Evolutionary conservation across 2,797 vertebrate species (phyloP).

Genomic region (Rhynchotus rufescens): DNA sequence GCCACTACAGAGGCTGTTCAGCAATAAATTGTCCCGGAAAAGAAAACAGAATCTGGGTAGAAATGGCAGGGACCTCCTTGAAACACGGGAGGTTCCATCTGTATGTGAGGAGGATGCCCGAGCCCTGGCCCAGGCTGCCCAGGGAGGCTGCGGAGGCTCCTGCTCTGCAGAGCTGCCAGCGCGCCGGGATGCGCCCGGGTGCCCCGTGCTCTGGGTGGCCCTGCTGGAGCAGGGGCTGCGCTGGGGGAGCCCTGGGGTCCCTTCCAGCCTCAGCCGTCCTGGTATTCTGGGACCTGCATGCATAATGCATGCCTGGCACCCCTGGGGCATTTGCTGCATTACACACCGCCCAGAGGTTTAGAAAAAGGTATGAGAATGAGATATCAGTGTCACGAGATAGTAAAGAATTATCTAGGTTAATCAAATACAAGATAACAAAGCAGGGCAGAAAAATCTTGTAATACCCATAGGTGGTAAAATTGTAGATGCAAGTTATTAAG

Average conservation of each 20-base stretch:
- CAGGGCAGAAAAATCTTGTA: neutral
- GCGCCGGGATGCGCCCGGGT: too few species aligned
- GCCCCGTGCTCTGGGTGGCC: too few species aligned
- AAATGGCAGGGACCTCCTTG: neutral
- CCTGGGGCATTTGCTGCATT: neutral
- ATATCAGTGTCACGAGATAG: neutral
- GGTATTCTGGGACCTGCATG: too few species aligned
- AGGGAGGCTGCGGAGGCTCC: too few species aligned
- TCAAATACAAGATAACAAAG: neutral
- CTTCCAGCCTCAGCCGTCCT: too few species aligned
- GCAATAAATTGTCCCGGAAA: neutral
- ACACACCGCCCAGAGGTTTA: neutral
- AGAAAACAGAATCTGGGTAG: neutral
- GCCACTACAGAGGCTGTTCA: neutral
- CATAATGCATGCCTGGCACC: rapidly evolving
- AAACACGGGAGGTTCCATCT: too few species aligned
- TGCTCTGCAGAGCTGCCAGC: too few species aligned
- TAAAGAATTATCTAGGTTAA: neutral
- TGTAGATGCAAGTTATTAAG: neutral
- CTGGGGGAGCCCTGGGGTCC: too few species aligned
- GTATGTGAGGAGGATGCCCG: too few species aligned
- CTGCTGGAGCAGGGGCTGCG: too few species aligned
- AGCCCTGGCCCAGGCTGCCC: too few species aligned
- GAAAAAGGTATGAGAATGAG: neutral
- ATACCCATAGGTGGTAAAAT: neutral